Conservation (phyloP, 2,113 vertebrate species). For the Mormyrus iriodes region DNA sequence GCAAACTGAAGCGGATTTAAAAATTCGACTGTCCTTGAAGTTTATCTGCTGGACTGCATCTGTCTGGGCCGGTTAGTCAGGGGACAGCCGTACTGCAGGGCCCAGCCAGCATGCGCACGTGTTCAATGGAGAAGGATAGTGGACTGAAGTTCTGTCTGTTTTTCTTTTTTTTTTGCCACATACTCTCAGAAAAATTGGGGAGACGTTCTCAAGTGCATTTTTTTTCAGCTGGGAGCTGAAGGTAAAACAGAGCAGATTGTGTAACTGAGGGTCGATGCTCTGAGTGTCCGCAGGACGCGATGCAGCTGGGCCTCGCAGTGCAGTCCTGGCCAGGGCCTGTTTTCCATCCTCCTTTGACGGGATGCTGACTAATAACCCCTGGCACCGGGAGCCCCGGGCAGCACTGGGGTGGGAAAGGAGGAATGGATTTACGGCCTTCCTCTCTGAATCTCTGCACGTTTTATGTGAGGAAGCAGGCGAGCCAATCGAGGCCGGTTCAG, state of each 20-base stretch:
- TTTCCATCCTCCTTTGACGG: slow-evolving; percentile 3
- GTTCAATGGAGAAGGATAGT: neutral
- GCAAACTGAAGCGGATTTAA: slow-evolving; percentile 7
- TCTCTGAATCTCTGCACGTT: slow-evolving; percentile 2
- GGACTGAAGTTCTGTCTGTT: neutral
- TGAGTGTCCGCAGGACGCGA: slow-evolving; percentile 5
- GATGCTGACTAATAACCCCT: slow-evolving; percentile 12
- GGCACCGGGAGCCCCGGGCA: neutral
- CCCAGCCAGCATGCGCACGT: neutral
- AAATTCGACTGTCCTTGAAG: slow-evolving; percentile 23
- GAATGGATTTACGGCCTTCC: slow-evolving; percentile 12
- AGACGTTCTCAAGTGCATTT: neutral
- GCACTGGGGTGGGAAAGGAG: neutral
- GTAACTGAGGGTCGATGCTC: neutral
- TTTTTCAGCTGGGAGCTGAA: neutral
- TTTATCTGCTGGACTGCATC: slow-evolving; percentile 17
- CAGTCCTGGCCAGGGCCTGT: neutral
- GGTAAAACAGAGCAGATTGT: neutral
- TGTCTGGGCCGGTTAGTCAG: neutral
- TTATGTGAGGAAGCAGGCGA: slow-evolving; percentile 5
- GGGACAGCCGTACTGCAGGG: neutral
- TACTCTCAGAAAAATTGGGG: neutral
- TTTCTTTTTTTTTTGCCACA: neutral
- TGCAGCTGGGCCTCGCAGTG: neutral
- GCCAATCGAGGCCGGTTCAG: neutral